Evolutionary conservation across 1,140 invertebrate species (phyloP), one percentile per base, ranked within the genome.

Genomic region (Nilaparvata lugens): DNA sequence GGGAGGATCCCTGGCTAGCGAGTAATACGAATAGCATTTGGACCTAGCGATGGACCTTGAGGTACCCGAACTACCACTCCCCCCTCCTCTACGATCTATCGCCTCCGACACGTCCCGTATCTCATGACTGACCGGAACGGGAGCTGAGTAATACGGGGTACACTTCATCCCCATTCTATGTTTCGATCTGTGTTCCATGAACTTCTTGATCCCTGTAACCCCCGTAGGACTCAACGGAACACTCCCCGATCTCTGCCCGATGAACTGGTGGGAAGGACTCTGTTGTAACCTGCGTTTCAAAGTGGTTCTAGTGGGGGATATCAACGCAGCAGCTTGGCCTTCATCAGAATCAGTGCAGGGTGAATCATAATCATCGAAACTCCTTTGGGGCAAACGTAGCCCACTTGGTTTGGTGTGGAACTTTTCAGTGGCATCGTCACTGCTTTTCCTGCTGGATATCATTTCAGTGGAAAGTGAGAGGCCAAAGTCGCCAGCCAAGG

Each of bases 1-100:
- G 7, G 69, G 69, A 7, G 69, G 70, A 61, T 69, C 71, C 25
- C 67, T 62, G 9, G 70, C 64, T 19, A 70, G 61, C 7, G 70
- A 72, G 59, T 70, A 72, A 51, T 70, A 71, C 4, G 68, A 70
- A 48, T 69, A 70, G 57, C 69, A 68, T 64, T 70, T 70, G 2
- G 69, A 61, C 23, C 65, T 55, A 23, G 64, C 60, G 24, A 64
- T 62, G 1, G 64, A 64, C 55, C 66, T 66, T 28, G 58, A 45
- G 54, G 31, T 52, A 43, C 58, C 16, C 38, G 42, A 53, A 23
- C 58, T 13, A 4, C 48, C 42, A 11, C 43, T 19, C 7, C 52
- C 43, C 2, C 43, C 9, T 3, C 52, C 43, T 14, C 59, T 16
- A n/a, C 21, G 24, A 6, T 60, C 52, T 19, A 60, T 52, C 1